Conservation (phyloP, 2,797 vertebrate species). For the Danio kyathit region DNA sequence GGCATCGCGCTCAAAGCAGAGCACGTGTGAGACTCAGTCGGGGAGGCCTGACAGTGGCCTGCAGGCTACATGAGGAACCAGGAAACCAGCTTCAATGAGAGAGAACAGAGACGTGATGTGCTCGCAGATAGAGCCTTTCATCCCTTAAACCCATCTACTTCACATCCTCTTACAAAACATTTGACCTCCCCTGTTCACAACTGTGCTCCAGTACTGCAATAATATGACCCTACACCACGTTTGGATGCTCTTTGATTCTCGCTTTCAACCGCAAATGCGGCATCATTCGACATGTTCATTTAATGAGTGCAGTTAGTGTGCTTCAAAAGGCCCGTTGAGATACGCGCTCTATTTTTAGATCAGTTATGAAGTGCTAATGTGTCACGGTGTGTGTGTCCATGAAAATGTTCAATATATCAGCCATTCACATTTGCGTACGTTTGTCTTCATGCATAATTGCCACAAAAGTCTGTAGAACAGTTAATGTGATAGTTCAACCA, state of each 20-base stretch:
- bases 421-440: not conserved
- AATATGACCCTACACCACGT: not conserved
- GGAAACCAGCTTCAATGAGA: conserved; percentile 51
- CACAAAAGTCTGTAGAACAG: not conserved
- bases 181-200: not conserved
- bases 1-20: conserved; percentile 51
- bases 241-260: conserved; percentile 19
- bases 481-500: no score
- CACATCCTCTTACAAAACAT: conserved; percentile 13
- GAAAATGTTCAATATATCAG: not conserved
- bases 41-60: conserved; percentile 24
- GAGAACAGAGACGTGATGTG: conserved; percentile 48
- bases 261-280: conserved; percentile 15
- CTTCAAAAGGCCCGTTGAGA: conserved; percentile 28
- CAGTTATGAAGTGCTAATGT: conserved; percentile 23
- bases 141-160: conserved; percentile 15
- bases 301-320: conserved; percentile 44
- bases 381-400: not conserved
- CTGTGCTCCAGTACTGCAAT: not conserved
- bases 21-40: conserved; percentile 3
- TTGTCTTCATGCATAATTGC: not conserved
- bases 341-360: conserved; percentile 38
- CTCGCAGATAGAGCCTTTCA: conserved; percentile 48
- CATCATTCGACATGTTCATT: conserved; percentile 30
- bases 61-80: conserved; percentile 51